These are phyloP conservation scores for Hydrochoerus hydrochaeris DNA, from an alignment of 2,113 vertebrate genomes.

Conservation along the genomic window DNA sequence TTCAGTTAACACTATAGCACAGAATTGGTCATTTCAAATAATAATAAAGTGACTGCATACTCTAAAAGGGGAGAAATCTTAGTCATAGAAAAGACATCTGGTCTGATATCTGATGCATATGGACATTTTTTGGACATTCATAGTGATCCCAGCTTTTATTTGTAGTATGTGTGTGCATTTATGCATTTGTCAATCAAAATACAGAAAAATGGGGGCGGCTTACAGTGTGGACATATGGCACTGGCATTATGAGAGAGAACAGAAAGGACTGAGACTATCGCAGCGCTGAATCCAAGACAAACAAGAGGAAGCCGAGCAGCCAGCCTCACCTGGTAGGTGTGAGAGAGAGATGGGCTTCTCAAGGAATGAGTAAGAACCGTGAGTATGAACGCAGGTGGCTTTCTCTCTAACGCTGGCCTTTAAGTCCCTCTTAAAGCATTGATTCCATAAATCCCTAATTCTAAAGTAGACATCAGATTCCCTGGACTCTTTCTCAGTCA, in stretches of 20 bases:
- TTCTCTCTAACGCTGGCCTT: background rate
- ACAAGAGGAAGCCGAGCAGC: background rate
- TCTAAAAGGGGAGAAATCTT: too few species aligned
- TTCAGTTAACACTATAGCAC: too few species aligned
- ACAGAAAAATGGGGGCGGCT: background rate
- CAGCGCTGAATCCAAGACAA: background rate
- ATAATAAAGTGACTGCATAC: too few species aligned
- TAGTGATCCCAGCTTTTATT: too few species aligned
- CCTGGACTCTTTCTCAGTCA: background rate
- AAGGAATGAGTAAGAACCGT: background rate
- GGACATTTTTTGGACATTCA: too few species aligned
- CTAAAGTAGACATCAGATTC: background rate
- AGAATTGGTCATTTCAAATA: too few species aligned
- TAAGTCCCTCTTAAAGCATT: background rate
- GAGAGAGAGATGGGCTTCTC: background rate
- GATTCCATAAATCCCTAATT: conserved; percentile 26
- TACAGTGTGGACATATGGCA: background rate
- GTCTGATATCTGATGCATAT: too few species aligned
- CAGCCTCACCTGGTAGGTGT: background rate
- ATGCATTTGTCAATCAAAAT: too few species aligned
- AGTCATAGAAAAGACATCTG: too few species aligned
- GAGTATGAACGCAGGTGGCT: background rate
- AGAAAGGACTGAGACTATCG: background rate
- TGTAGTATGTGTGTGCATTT: too few species aligned
- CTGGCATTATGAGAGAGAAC: background rate